These are phyloP conservation scores for Hyalella azteca DNA, from an alignment of 2,888 invertebrate species.

Conservation along the genomic window DNA sequence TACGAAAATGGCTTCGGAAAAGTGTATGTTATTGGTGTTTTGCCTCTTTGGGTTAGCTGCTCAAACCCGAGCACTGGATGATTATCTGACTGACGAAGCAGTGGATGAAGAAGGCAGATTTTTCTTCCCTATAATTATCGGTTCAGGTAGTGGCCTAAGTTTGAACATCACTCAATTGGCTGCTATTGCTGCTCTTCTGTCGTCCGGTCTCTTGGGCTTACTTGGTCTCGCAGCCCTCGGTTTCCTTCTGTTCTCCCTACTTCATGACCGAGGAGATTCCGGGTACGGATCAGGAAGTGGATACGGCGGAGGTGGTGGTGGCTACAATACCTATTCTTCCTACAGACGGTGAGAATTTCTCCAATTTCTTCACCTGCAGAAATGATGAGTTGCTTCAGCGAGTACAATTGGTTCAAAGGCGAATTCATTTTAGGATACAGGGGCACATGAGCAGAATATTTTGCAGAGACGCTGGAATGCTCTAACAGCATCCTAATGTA, in stretches of 20 bases:
- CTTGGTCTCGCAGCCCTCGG: slow-evolving; percentile 48
- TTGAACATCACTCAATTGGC: slow-evolving; percentile 41
- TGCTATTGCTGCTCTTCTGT: not conserved
- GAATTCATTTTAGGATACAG: too few relatives aligned
- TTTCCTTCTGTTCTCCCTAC: slow-evolving; percentile 42
- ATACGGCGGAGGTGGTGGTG: slow-evolving; percentile 43
- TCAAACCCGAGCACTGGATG: not conserved
- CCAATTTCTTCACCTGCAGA: not conserved
- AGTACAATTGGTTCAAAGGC: too few relatives aligned
- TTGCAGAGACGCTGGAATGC: too few relatives aligned
- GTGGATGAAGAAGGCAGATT: slow-evolving; percentile 35
- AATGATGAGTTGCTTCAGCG: not conserved
- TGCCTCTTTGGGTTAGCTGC: not conserved
- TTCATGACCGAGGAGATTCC: slow-evolving; percentile 16
- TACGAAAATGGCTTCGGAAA: not conserved
- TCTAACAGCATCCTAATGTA: too few relatives aligned
- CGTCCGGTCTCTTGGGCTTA: slow-evolving; percentile 41
- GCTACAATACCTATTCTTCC: slow-evolving; percentile 51
- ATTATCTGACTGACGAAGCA: slow-evolving; percentile 9
- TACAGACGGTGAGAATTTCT: slow-evolving; percentile 53
- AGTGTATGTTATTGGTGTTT: slow-evolving; percentile 7
- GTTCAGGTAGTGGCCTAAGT: not conserved
- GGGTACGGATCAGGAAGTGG: slow-evolving; percentile 40
- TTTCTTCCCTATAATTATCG: slow-evolving; percentile 24
- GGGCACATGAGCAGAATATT: too few relatives aligned